Base-by-base conservation (phyloP, 2,113 vertebrate genomes). In the Hyperopisus bebe region DNA sequence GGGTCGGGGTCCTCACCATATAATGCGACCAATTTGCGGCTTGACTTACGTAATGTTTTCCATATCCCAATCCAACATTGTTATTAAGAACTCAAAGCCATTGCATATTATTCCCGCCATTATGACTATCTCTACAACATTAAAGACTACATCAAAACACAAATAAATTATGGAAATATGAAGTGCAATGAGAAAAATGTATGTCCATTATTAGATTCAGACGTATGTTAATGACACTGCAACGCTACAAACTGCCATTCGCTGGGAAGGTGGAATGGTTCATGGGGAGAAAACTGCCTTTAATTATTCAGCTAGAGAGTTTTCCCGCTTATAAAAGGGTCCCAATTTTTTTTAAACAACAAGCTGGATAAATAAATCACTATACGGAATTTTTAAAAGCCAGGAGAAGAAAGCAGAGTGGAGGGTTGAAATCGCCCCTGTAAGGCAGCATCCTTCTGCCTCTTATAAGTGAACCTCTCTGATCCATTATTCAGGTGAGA, bases 401-500 rank as follows among this genome's bases (percentile, higher is more conserved):
- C 7, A 5, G 7, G 58, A 70, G 62, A 88, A 74, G 1, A 86
- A 46, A 66, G 42, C 53, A 87, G 84, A 74, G 24, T 4, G 15
- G 44, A n/a, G 55, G 44, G 58, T 35, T 66, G 89, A 74, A 21
- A 70, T 86, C 27, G 2, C 55, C 46, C n/a, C 42, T 74, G 15
- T 44, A 70, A 66, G 83, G 83, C 85, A 51, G 55, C 46, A 50
- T 24, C 87, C 62, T 66, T 50, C 24, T 24, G 19, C 42, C 13
- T n/a, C 89, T 86, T 86, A 48, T 87, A 86, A 86, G 83, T 39
- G 11, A 44, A 42, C 15, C 44, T 24, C 89, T 90, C 27, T 86
- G 83, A 90, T 90, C 44, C 82, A 86, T 90, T 86, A 90, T 90
- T 90, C 55, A 88, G 62, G 58, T 31, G 55, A 74, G 58, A 70